phyloP scores from a whole-genome alignment of 2,797 vertebrate species.

The Malacoraja senta region DNA sequence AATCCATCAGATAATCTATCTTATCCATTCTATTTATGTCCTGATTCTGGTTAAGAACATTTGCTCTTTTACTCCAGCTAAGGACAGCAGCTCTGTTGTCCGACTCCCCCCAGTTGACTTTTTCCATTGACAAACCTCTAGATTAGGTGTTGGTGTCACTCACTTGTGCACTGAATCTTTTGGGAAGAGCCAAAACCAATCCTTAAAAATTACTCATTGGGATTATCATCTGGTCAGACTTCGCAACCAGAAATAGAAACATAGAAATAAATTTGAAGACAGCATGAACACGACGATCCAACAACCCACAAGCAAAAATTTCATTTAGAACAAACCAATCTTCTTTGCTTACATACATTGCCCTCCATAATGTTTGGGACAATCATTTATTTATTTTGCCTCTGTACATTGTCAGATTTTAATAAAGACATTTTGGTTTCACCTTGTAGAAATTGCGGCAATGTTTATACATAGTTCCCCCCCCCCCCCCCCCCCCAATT shows the following conservation, averaged over 20 bases:
- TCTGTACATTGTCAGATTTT: no score
- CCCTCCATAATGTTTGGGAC: no score
- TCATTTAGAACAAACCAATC: background rate
- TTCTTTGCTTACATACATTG: background rate
- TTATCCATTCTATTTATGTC: background rate
- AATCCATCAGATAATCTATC: background rate
- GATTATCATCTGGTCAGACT: background rate
- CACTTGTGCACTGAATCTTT: background rate
- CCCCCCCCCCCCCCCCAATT: no score
- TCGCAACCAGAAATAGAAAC: background rate
- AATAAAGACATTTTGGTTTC: no score
- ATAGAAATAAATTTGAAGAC: background rate
- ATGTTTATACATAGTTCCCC: no score
- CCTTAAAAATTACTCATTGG: background rate
- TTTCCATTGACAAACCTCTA: background rate
- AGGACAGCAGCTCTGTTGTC: background rate
- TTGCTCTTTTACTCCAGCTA: background rate
- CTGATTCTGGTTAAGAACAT: background rate
- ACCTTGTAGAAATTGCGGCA: no score
- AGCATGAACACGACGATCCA: background rate
- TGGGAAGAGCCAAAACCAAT: background rate
- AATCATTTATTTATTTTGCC: no score
- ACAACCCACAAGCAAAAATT: background rate
- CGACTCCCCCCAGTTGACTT: background rate
- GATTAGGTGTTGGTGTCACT: background rate